Base-by-base conservation (phyloP, 2,797 vertebrate species). In the Pachyuromys duprasi region DNA sequence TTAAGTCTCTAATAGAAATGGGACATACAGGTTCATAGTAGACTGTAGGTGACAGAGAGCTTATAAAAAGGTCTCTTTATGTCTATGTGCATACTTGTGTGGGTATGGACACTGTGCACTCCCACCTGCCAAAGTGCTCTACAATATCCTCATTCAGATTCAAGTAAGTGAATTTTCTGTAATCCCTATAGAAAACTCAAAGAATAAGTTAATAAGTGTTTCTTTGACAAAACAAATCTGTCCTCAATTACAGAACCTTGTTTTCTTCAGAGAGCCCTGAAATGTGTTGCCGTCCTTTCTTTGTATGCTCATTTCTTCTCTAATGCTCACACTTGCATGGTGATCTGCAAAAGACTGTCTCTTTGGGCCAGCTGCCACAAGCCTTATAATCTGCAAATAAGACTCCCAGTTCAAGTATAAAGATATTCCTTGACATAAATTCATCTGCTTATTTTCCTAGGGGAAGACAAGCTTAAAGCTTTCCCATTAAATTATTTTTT, bases 401-500 rank as follows among this genome's bases (percentile, higher is more conserved):
- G 22, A 24, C 33, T 95, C 72, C 42, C 5, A 89, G 65, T 89
- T 95, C 67, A 12, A 84, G 22, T 22, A 90, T 7, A 84, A 82
- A 36, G 42, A 69, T 90, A 14, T 74, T 62, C 90, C 80, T 70
- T 93, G 45, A 81, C 57, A 87, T 70, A 94, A 86, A 92, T 53
- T 22, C 55, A 76, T 88, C 62, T 86, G 74, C 53, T 36, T 92
- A n/a, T 78, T 93, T 86, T 97, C 62, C 70, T 90, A 81, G 45
- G 49, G 28, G 45, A 24, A 82, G 82, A 90, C 55, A 65, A 67
- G 42, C 65, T 49, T 20, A 72, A 95, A 96, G 74, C 55, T 89
- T 96, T 86, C 26, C 36, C 74, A 93, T 95, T 96, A 97, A 96
- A 90, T 60, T 65, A 53, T 9, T 24, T 22, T 49, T 49, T 49